These are phyloP conservation scores for Prunella fulvescens DNA, from an alignment of 2,113 vertebrate species.

Conservation along the genomic window DNA sequence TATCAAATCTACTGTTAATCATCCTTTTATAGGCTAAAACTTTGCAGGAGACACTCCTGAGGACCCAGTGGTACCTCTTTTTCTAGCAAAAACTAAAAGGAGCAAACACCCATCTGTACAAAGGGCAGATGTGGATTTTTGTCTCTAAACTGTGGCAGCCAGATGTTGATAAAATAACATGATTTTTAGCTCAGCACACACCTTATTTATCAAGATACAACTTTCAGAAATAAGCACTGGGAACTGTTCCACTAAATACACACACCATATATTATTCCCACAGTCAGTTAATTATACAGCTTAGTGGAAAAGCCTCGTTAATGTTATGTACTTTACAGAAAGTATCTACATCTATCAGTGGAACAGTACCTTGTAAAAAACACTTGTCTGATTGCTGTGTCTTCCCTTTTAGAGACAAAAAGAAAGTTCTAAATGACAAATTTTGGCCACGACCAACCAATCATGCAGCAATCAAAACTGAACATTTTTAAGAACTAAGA, in stretches of 20 bases:
- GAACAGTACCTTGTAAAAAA: background rate
- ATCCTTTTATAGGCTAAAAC: background rate
- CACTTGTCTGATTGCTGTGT: background rate
- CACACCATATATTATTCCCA: background rate
- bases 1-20: background rate
- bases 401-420: background rate
- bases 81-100: background rate
- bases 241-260: conserved; percentile 3
- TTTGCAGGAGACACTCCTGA: background rate
- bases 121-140: background rate
- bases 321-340: background rate
- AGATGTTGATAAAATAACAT: background rate
- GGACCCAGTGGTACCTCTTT: background rate
- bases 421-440: background rate
- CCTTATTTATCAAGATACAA: conserved; percentile 23
- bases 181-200: background rate
- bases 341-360: background rate
- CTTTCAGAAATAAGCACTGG: background rate
- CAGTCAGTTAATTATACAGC: conserved; percentile 3
- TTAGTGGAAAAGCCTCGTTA: background rate
- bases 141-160: background rate
- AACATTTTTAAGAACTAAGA: background rate
- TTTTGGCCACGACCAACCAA: background rate
- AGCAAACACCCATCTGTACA: background rate
- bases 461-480: background rate